Base-by-base conservation (phyloP, 2,888 invertebrate species). In the Apodemia mormo region DNA sequence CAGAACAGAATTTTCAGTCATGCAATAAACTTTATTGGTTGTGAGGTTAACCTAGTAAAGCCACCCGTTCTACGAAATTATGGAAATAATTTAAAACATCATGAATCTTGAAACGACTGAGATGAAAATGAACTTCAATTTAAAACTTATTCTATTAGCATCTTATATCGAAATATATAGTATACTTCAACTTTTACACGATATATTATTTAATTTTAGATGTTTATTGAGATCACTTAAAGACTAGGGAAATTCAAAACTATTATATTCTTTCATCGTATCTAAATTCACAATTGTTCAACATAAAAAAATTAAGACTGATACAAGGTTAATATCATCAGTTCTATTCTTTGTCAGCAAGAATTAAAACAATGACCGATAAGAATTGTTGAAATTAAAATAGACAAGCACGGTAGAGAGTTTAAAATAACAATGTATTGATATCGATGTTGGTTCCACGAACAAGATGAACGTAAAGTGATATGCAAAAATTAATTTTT, bases 341-440 rank as follows among this genome's bases (percentile, higher is more conserved):
- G 88, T 89, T 86, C 86, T 88, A 76, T 87, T 88, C 88, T 79
- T 82, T 87, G 85, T 74, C 74, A 81, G 74, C 74, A 79, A 77
- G 74, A 80, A 83, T 81, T 68, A 81, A 85, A 86, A 80, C 76
- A 82, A 81, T 79, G 71, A 72, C 67, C 68, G 81, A 81, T 81
- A 73, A 83, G 81, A 85, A 82, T 81, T 80, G 82, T 76, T 77
- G 54, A 82, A 86, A 87, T 78, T 76, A 84, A 86, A 86, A 80
- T 78, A 85, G 83, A 86, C 81, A 91, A 92, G 91, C 91, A 85
- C 85, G 82, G 85, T 81, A 81, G 81, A 81, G 81, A 85, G 72
- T 83, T 87, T 86, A 76, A 70, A 76, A 77, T 78, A 65, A 43
- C 14, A 69, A 65, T 52, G 29, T 54, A n/a, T 14, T 30, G 33